Base-by-base conservation (phyloP, 2,797 vertebrate species). In the Onychomys arenicola region DNA sequence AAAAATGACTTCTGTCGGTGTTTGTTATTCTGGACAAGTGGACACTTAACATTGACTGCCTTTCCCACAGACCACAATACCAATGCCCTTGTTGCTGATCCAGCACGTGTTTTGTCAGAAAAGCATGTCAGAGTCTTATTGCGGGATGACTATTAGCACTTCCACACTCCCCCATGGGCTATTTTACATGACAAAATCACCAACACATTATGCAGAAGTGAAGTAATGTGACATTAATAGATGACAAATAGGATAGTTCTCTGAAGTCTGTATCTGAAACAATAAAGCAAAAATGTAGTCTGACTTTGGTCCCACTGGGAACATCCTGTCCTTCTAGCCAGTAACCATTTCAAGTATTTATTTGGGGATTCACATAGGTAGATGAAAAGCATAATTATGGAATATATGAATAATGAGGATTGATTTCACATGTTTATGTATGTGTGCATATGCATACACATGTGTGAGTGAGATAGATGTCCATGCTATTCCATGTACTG, bases 401-500 rank as follows among this genome's bases (percentile, higher is more conserved):
- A 49, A 89, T 43, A 5, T 76, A 4, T 69, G 27, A 76, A 75
- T 49, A 89, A 67, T 5, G 34, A 75, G 80, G 27, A 71, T 5
- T 16, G 12, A 29, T 19, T 32, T 0, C 55, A 7, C 73, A 37
- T 63, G 29, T 14, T 5, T 34, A 7, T 19, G 5, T 34, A 3
- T 61, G 2, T 46, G 11, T 61, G 52, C 40, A 25, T 34, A 3
- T 25, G 7, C 61, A 16, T n/a, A 5, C 49, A 21, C 5, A 6
- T 16, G 10, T 40, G 21, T 37, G 25, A 19, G 25, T 14, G 8
- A 59, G 4, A 76, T 21, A 40, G 7, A 76, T 12, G 29, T 5
- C 94, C 88, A 65, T 37, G 19, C 29, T 96, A 75, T 77, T 71
- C 92, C 55, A 93, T 94, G 69, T 88, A 67, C 76, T 97, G 96